phyloP scores from a whole-genome alignment of 2,888 invertebrate genomes.

The Eulithis prunata region DNA sequence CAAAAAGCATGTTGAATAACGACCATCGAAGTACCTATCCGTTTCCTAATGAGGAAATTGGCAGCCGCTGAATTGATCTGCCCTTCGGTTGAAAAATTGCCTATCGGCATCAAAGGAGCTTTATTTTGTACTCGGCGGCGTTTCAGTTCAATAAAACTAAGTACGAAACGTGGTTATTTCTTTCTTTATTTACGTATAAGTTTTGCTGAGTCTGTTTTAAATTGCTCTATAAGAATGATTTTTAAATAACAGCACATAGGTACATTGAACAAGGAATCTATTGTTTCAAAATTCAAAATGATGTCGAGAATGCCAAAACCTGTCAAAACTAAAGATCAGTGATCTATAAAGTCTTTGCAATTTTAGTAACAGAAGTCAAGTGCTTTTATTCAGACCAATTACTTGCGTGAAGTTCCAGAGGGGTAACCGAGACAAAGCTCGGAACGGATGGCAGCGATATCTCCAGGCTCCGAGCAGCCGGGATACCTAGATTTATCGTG shows the following conservation, averaged over 20 bases:
- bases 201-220: too few species aligned
- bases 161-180: background rate
- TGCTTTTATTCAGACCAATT: conserved; percentile 1
- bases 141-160: background rate
- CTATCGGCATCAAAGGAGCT: conserved; percentile 2
- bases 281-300: too few species aligned
- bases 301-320: too few species aligned
- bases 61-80: conserved; percentile 18
- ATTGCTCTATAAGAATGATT: too few species aligned
- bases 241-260: too few species aligned
- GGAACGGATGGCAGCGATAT: conserved; percentile 21
- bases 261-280: too few species aligned
- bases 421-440: conserved; percentile 18
- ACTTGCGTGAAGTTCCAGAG: conserved; percentile 12
- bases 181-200: too few species aligned
- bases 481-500: conserved; percentile 27
- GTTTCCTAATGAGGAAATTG: conserved; percentile 30
- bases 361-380: too few species aligned
- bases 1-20: conserved; percentile 21
- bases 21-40: conserved; percentile 18
- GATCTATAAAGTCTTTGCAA: too few species aligned
- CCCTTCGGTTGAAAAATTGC: conserved; percentile 21
- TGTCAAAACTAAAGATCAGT: too few species aligned
- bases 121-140: conserved; percentile 7
- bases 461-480: conserved; percentile 10